Evolutionary conservation across 2,113 vertebrate genomes (phyloP).

Genomic region (human): DNA sequence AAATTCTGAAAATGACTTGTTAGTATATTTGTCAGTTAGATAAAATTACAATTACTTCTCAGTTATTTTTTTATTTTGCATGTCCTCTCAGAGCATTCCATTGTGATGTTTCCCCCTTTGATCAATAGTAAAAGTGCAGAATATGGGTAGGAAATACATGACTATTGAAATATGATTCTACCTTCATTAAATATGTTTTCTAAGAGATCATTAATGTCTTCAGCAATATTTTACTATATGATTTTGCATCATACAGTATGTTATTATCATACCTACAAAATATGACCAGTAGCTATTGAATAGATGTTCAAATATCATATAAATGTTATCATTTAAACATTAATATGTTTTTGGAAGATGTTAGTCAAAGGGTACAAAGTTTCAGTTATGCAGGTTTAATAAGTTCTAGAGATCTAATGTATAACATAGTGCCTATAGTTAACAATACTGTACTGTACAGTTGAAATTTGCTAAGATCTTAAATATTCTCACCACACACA

Average conservation of each 20-base stretch:
- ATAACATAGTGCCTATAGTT: neutral
- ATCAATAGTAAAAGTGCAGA: neutral
- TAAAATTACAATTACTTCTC: neutral
- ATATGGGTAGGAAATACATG: neutral
- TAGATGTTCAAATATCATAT: neutral
- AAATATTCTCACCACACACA: neutral
- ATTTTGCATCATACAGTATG: too few relatives aligned
- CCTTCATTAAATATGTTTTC: neutral
- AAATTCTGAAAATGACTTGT: slow-evolving; percentile 5
- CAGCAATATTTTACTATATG: neutral
- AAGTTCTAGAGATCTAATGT: neutral
- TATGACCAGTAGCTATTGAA: neutral
- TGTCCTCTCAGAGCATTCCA: neutral
- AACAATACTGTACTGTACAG: neutral
- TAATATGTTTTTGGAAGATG: neutral
- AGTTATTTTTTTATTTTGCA: neutral
- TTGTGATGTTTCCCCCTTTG: neutral
- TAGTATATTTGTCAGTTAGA: neutral
- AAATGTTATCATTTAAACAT: neutral
- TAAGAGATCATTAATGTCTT: neutral
- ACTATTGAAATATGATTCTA: neutral
- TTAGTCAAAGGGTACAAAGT: neutral
- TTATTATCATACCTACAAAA: neutral
- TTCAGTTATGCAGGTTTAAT: neutral
- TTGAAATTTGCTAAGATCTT: neutral